Conservation (phyloP, 2,113 vertebrate genomes). For the Silurus glanis region DNA sequence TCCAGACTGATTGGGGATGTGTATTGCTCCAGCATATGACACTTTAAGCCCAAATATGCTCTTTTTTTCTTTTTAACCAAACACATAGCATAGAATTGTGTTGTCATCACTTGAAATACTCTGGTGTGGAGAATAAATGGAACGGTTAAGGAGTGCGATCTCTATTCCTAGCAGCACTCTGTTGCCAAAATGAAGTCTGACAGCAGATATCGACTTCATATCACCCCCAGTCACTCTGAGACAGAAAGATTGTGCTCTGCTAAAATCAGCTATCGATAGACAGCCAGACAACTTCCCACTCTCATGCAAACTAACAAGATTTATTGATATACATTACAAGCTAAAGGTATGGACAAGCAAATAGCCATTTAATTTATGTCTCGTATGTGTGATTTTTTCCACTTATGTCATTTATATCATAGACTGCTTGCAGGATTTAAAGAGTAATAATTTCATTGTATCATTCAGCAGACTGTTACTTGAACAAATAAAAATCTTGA, state of each 20-base stretch:
- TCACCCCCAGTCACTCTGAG: constrained; percentile 79
- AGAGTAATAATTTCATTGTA: no score
- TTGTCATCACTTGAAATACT: background rate
- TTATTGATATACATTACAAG: constrained; percentile 88
- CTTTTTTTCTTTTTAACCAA: background rate
- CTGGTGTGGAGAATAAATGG: background rate
- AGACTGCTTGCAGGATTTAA: no score
- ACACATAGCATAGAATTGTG: background rate
- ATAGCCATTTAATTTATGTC: no score
- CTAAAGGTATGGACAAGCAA: constrained; percentile 85
- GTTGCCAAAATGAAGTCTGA: constrained; percentile 73
- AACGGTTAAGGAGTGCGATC: background rate
- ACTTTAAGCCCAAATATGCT: constrained; percentile 66
- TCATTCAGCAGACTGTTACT: no score
- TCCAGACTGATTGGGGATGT: constrained; percentile 89
- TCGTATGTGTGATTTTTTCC: no score
- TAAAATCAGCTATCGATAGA: constrained; percentile 98
- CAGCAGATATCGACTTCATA: constrained; percentile 89
- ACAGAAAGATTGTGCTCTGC: constrained; percentile 88
- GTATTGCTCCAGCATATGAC: constrained; percentile 84
- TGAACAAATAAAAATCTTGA: no score
- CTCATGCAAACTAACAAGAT: constrained; percentile 64
- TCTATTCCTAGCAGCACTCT: constrained; percentile 13
- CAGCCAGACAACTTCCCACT: constrained; percentile 85
- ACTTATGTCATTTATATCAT: no score